phyloP scores from a whole-genome alignment of 2,113 vertebrate genomes.

The Varanus salvator region DNA sequence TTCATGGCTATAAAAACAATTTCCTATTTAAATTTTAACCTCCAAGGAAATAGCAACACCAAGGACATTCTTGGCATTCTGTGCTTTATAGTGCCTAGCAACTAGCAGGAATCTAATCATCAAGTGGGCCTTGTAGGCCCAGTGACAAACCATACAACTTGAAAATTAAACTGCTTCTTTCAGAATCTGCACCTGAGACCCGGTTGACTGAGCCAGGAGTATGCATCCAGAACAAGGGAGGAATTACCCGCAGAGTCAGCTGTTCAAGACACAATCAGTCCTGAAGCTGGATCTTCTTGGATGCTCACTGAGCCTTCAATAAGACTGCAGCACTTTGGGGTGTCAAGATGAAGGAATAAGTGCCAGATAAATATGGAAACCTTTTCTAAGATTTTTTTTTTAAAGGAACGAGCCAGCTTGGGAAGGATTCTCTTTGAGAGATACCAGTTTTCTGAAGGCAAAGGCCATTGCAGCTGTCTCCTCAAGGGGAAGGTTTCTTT shows the following conservation, averaged over 20 bases:
- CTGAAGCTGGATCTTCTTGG: slow-evolving; percentile 5
- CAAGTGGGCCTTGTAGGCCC: background rate
- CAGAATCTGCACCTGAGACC: background rate
- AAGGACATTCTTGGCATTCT: background rate
- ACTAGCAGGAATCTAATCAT: slow-evolving; percentile 3
- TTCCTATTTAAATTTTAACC: slow-evolving; percentile 21
- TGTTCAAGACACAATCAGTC: background rate
- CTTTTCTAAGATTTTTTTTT: background rate
- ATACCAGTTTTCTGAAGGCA: background rate
- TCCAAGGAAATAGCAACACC: background rate
- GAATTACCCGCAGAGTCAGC: background rate
- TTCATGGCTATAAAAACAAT: slow-evolving; percentile 8
- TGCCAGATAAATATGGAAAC: background rate
- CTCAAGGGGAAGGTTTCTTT: background rate
- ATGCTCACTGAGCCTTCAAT: slow-evolving; percentile 21
- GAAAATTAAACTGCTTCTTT: background rate
- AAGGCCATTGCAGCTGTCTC: background rate
- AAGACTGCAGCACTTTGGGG: background rate
- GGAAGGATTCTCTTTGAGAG: background rate
- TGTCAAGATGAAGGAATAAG: background rate
- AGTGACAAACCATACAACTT: background rate
- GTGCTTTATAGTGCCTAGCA: background rate
- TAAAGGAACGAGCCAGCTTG: background rate
- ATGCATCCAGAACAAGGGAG: background rate
- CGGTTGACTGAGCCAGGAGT: accelerated